A percentile compares a stretch with the other conserved stretches of the same genome.
These are phyloP conservation scores for Xiphorhynchus erythropygius DNA, from an alignment of 2,797 vertebrate species.

Conservation along the genomic window DNA sequence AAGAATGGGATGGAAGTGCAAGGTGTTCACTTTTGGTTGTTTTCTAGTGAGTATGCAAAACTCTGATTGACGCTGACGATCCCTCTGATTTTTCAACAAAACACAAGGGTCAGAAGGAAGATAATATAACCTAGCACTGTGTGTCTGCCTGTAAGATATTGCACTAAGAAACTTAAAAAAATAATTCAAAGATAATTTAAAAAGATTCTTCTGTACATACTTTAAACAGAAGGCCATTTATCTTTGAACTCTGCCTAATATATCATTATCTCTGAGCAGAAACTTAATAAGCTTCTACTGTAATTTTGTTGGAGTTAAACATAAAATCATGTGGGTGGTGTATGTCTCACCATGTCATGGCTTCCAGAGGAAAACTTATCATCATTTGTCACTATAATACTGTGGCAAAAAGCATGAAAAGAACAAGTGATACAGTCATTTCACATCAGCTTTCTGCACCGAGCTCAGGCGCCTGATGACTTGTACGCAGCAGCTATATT, in stretches of 20 bases:
- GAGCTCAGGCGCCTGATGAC: not conserved
- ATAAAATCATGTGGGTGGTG: constrained; percentile 46
- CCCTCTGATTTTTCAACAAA: not conserved
- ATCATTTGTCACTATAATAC: constrained; percentile 56
- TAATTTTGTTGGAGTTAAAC: constrained; percentile 63
- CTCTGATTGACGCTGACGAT: not conserved
- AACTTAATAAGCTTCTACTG: constrained; percentile 53
- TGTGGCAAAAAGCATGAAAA: constrained; percentile 29
- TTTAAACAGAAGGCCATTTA: not conserved
- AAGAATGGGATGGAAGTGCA: not conserved
- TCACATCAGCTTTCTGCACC: not conserved
- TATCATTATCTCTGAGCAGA: constrained; percentile 47
- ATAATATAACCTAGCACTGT: not conserved
- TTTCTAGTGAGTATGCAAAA: not conserved
- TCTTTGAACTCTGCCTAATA: constrained; percentile 35
- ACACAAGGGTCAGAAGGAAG: not conserved
- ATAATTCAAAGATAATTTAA: not conserved
- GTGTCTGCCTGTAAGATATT: not conserved
- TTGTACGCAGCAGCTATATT: constrained; percentile 14
- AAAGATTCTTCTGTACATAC: not conserved
- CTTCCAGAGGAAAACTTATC: constrained; percentile 57
- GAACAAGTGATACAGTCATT: constrained; percentile 35
- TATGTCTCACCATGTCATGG: constrained; percentile 39
- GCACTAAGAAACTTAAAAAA: not conserved
- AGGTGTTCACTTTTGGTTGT: not conserved